Evolutionary conservation across 2,797 vertebrate genomes (phyloP).

Genomic region (Sebastes taczanowskii): DNA sequence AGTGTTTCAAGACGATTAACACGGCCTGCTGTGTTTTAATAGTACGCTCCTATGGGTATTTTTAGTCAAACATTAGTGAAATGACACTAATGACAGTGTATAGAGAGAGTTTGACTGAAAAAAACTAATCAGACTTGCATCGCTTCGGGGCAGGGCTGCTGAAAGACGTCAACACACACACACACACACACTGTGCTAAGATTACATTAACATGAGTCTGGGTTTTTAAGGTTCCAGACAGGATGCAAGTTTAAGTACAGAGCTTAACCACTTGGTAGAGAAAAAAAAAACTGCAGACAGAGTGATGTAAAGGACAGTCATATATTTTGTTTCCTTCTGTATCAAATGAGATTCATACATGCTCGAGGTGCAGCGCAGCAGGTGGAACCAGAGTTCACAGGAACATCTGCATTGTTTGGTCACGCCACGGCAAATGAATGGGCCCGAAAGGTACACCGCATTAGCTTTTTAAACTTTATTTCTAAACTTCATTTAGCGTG

Average conservation of each 20-base stretch:
- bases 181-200: conserved; percentile 10
- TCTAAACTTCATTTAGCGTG: conserved; percentile 17
- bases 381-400: neutral
- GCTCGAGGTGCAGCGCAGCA: neutral
- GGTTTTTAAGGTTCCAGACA: conserved; percentile 32
- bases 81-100: conserved; percentile 67
- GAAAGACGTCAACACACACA: conserved; percentile 32
- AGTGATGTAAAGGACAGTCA: conserved; percentile 10
- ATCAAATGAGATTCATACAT: conserved; percentile 2
- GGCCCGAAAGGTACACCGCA: neutral
- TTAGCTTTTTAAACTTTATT: conserved; percentile 15
- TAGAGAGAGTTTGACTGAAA: conserved; percentile 41
- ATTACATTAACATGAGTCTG: conserved; percentile 48
- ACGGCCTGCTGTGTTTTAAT: conserved; percentile 58
- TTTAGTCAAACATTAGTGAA: conserved; percentile 71
- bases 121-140: conserved; percentile 62
- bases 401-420: conserved; percentile 37
- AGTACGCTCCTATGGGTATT: conserved; percentile 54
- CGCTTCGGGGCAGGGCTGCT: conserved; percentile 54
- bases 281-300: neutral
- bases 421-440: neutral
- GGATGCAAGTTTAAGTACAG: conserved; percentile 33
- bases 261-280: conserved; percentile 26
- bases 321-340: neutral
- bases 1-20: conserved; percentile 65